Percentiles rank a stretch among this genome's conserved stretches.
Evolutionary conservation across 2,113 vertebrate genomes (phyloP).

Genomic region (Cryptotis parvus): DNA sequence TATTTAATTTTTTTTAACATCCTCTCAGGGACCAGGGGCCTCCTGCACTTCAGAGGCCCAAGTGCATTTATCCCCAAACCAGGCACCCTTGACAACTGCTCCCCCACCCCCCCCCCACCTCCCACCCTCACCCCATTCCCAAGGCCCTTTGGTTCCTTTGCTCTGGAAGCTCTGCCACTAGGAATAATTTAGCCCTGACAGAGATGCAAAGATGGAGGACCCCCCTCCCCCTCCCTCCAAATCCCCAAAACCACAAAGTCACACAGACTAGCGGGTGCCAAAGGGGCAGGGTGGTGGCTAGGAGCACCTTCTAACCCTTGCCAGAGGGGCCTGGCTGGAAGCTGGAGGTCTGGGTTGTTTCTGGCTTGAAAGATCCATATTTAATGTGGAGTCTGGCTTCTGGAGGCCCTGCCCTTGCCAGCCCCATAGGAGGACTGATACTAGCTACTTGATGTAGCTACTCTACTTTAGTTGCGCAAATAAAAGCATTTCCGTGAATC

Average conservation of each 20-base stretch:
- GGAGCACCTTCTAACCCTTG: background rate
- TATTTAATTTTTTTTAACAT: constrained; percentile 84
- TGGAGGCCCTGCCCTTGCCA: constrained; percentile 46
- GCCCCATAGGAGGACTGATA: constrained; percentile 1
- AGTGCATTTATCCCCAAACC: constrained; percentile 81
- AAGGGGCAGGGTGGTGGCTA: constrained; percentile 38
- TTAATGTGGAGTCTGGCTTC: constrained; percentile 53
- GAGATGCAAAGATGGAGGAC: background rate
- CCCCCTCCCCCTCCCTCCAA: background rate
- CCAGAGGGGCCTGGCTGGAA: constrained; percentile 44
- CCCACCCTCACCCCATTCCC: background rate
- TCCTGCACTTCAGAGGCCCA: constrained; percentile 78
- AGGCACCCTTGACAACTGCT: constrained; percentile 66
- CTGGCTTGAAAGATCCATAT: constrained; percentile 55
- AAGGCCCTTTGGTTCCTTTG: constrained; percentile 54
- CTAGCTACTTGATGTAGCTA: constrained; percentile 54
- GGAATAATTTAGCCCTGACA: constrained; percentile 19
- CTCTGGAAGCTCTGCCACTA: constrained; percentile 56
- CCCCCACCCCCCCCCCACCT: too few relatives aligned
- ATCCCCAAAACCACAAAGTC: background rate
- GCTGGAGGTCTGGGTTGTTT: constrained; percentile 59
- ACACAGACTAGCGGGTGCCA: background rate
- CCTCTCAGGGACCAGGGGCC: constrained; percentile 84
- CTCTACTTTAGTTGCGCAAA: constrained; percentile 30
- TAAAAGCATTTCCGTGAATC: constrained; percentile 42